phyloP scores from a whole-genome alignment of 2,797 vertebrate species.

The Micrastur ruficollis region DNA sequence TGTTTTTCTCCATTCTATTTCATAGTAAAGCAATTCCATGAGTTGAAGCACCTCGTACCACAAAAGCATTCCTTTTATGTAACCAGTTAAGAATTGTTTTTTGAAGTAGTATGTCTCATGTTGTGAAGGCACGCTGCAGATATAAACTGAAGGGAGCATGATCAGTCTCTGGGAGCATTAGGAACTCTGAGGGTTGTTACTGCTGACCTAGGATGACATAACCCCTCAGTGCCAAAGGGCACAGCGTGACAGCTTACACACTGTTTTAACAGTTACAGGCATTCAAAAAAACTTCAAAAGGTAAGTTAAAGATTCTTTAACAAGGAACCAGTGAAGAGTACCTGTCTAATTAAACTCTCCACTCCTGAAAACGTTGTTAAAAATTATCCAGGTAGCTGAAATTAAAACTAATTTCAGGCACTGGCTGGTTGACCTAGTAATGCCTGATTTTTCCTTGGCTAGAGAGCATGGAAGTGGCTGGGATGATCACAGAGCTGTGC shows the following conservation, averaged over 20 bases:
- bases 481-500: not conserved
- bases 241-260: not conserved
- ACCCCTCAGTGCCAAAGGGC: not conserved
- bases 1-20: not conserved
- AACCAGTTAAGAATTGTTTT: not conserved
- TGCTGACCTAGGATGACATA: not conserved
- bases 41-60: not conserved
- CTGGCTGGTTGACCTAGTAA: not conserved
- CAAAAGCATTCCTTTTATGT: not conserved
- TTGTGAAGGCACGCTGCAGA: accelerated
- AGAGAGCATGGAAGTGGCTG: not conserved
- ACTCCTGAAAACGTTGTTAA: not conserved
- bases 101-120: accelerated
- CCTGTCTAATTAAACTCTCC: not conserved
- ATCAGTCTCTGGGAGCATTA: not conserved
- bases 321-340: not conserved
- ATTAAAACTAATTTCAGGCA: not conserved
- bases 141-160: not conserved
- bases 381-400: not conserved
- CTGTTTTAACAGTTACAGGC: not conserved
- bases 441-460: not conserved
- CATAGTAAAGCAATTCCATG: not conserved
- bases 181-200: not conserved
- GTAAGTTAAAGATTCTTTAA: not conserved
- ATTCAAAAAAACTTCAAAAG: not conserved